Conservation (phyloP, 2,113 vertebrate genomes). For the Poecile atricapillus region DNA sequence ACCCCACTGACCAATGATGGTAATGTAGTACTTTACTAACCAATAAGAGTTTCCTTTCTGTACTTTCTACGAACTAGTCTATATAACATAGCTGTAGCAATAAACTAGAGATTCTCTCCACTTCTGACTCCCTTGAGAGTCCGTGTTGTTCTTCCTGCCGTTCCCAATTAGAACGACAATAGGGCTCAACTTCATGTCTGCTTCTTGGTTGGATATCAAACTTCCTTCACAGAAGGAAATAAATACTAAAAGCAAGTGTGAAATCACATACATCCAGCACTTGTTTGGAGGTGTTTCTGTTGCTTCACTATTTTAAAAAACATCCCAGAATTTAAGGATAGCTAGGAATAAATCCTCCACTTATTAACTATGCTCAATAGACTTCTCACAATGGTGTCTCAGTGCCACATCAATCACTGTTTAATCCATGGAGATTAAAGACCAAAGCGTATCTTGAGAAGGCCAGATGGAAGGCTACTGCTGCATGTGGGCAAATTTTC, state of each 20-base stretch:
- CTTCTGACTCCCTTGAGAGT: too few species aligned
- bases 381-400: not conserved
- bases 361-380: not conserved
- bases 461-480: not conserved
- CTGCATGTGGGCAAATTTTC: not conserved
- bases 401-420: accelerated
- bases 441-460: not conserved
- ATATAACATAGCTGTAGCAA: too few species aligned
- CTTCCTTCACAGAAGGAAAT: not conserved
- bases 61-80: too few species aligned
- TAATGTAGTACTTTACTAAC: too few species aligned
- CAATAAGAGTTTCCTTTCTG: too few species aligned
- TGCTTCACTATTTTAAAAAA: not conserved
- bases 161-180: too few species aligned
- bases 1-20: too few species aligned
- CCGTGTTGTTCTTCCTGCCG: too few species aligned
- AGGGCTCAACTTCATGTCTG: too few species aligned
- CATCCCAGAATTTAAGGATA: not conserved
- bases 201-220: not conserved
- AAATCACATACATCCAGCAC: not conserved
- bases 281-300: not conserved
- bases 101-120: too few species aligned
- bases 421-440: not conserved
- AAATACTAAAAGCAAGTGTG: not conserved
- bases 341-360: not conserved